Percentiles rank a stretch among this genome's conserved stretches.
These are phyloP conservation scores for Clarias laeviceps DNA, from an alignment of 2,797 vertebrate genomes.

Conservation along the genomic window DNA sequence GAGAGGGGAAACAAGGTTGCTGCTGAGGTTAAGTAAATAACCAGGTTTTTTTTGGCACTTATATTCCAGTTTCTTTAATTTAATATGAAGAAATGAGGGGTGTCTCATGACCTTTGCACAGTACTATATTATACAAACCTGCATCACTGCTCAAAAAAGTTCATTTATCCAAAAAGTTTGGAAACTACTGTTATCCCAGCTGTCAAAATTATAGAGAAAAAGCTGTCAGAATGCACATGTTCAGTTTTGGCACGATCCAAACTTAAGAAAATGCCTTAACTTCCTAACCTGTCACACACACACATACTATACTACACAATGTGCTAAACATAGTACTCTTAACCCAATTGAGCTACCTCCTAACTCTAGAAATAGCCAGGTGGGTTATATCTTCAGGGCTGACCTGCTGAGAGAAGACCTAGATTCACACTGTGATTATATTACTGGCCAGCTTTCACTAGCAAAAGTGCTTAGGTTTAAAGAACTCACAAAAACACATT, in stretches of 20 bases:
- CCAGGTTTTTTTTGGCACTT: too few relatives aligned
- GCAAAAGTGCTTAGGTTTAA: background rate
- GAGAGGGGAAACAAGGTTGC: too few relatives aligned
- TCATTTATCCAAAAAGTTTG: background rate
- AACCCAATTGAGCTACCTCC: background rate
- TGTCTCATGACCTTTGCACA: too few relatives aligned
- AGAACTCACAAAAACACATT: background rate
- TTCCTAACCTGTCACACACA: background rate
- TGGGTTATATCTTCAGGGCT: background rate
- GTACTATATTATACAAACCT: too few relatives aligned
- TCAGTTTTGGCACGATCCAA: background rate
- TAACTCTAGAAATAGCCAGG: constrained; percentile 8
- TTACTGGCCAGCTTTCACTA: background rate
- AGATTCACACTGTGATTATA: background rate
- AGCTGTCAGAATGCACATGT: background rate
- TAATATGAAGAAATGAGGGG: too few relatives aligned
- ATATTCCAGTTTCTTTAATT: too few relatives aligned
- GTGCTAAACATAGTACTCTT: background rate
- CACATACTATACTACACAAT: background rate
- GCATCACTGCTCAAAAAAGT: background rate
- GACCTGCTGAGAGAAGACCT: constrained; percentile 18
- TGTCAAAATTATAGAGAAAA: background rate
- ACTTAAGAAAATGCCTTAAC: background rate
- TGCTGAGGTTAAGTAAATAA: too few relatives aligned
- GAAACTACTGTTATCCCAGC: background rate